Base-by-base conservation (phyloP, 2,113 vertebrate species). In the Calyptomena viridis region DNA sequence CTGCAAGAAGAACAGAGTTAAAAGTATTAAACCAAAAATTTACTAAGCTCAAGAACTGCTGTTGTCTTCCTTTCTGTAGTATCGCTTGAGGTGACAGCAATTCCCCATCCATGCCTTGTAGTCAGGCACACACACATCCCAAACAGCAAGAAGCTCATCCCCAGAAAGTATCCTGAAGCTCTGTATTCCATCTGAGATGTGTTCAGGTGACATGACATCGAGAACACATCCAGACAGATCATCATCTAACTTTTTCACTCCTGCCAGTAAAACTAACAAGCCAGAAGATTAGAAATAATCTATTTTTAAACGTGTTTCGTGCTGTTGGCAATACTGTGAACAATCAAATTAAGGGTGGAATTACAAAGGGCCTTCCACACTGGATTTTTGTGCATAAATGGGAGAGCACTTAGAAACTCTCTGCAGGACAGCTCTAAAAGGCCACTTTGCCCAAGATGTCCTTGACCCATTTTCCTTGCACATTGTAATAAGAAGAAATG, bases 1-100 rank as follows among this genome's bases (percentile, higher is more conserved):
- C 98, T 97, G 94, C 92, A 96, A 95, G 77, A 71, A 80, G 89
- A 60, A 75, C 88, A 95, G 90, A 78, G 91, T 63, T 56, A 52
- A 44, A 84, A 27, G 35, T 28, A 21, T 42, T 56, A 49, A 33
- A 19, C 91, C 37, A 82, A 31, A 86, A 53, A 63, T 47, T 77
- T 14, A 53, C 28, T 20, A 14, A 68, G 22, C 78, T 81, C n/a
- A 77, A 68, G 87, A 89, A 35, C 28, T 52, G 3, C 17, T 60
- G 1, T 25, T 8, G 7, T 53, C 39, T 58, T 71, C 12, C 46
- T 69, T 82, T 28, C 60, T n/a, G 37, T 19, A 49, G 3, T 20
- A 42, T 24, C 35, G 19, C 10, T 47, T 33, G 49, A 74, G 6
- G 7, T 1, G 35, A 60, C 7, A 60, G 30, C 6, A 4, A 55